A percentile compares a stretch with the other conserved stretches of the same genome.
These are phyloP conservation scores for Ophonus ardosiacus DNA, from an alignment of 2,888 invertebrate species.

Conservation along the genomic window DNA sequence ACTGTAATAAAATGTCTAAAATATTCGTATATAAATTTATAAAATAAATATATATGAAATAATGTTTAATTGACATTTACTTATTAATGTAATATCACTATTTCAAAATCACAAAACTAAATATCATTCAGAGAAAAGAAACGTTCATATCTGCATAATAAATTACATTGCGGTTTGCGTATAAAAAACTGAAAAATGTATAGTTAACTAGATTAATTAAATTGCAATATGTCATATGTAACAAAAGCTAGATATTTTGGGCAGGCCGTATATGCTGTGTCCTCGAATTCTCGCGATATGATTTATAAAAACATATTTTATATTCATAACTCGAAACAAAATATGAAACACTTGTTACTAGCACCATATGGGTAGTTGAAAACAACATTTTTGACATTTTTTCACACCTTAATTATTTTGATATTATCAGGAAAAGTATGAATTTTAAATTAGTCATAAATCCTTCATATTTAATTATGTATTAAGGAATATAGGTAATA, in stretches of 20 bases:
- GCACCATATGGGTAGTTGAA: neutral
- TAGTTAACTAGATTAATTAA: neutral
- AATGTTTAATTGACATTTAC: too few species aligned
- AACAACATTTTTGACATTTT: conserved; percentile 12
- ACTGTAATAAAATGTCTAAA: too few species aligned
- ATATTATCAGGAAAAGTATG: neutral
- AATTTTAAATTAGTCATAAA: neutral
- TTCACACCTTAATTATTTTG: neutral
- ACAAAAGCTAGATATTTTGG: conserved; percentile 4
- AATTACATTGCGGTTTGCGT: neutral
- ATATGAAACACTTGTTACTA: neutral
- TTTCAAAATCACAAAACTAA: too few species aligned
- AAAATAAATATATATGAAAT: too few species aligned
- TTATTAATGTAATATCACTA: too few species aligned
- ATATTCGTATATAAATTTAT: too few species aligned
- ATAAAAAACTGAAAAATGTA: neutral
- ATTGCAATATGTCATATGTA: neutral
- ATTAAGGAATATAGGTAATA: too few species aligned
- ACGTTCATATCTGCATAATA: neutral
- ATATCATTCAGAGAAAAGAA: too few species aligned
- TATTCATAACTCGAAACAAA: conserved; percentile 3
- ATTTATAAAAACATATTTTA: conserved; percentile 26
- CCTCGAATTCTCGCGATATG: conserved; percentile 13
- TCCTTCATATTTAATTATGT: too few species aligned
- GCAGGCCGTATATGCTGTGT: neutral